Base-by-base conservation (phyloP, 2,888 invertebrate species). In the Epirrita christyi region DNA sequence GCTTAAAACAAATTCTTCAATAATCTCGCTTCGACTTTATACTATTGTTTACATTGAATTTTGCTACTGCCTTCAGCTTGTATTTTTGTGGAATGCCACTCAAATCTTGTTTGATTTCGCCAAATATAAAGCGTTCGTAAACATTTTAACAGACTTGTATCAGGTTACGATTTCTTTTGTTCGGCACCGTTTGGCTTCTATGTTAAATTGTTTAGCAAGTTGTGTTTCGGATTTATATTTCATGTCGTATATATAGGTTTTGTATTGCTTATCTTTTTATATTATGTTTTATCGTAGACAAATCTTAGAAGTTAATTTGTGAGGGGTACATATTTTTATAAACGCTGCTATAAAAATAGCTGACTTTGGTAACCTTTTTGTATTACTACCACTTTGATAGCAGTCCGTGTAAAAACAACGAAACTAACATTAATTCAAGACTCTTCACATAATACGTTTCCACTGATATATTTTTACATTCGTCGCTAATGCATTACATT, bases 1-100 rank as follows among this genome's bases (percentile, higher is more conserved):
- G 83, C 86, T 91, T 88, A 86, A 88, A 89, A 91, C 90, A 91
- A 92, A 92, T 91, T 91, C 88, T 84, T 80, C 83, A 81, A 86
- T 89, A 88, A 88, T 90, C 85, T 85, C 82, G 80, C 79, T 80
- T 78, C 77, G 81, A 81, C 83, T 86, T 85, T 82, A 80, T 83
- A 75, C 81, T 76, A 83, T 80, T 90, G 85, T 88, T 89, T 89
- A 82, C 84, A 77, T 75, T 78, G 80, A 86, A 87, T 87, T 86
- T 85, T 68, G 85, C 85, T 85, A 84, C 83, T 80, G 76, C 78
- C 78, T 62, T 49, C 53, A 43, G 66, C 73, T 78, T 77, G 72
- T 86, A 83, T 87, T 87, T 89, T 88, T 86, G 84, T 83, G 83
- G 80, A 83, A 79, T 83, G 79, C 85, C 86, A 87, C 85, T 88